Base-by-base conservation (phyloP, 2,888 invertebrate species). In the Erebia palarica region DNA sequence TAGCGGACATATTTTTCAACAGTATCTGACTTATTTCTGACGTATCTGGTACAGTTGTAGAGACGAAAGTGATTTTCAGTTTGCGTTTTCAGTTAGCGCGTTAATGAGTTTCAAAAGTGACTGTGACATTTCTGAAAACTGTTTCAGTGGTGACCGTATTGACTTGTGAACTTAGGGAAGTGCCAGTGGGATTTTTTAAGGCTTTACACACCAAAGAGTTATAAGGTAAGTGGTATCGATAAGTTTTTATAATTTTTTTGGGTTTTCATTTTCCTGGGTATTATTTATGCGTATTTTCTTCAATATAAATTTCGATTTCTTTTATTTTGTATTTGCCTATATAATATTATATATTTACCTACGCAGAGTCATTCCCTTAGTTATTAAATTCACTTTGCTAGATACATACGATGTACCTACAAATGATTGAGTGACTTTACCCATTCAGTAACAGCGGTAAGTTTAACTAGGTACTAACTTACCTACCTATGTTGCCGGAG, bases 51-150 rank as follows among this genome's bases (percentile, higher is more conserved):
- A 51, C 49, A 44, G 51, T 27, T 27, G 64, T 51, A 64, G 64
- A 61, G 49, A 64, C 49, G 65, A 55, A 51, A 53, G 65, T 53
- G 53, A 14, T 13, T 58, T 64, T 16, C 27, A 36, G 88, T 89
- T 89, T 88, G 82, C 83, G 76, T 82, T 89, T 89, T 89, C 89
- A 89, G 87, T 91, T 90, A 90, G 81, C 77, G 72, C 72, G 13
- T 83, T 83, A 87, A 87, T 86, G 85, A 85, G 80, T 81, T 79
- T 78, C 81, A 89, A 89, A 90, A 91, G 91, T 91, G 91, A 86
- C 86, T 87, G 89, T 89, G 91, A 90, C 90, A 87, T 83, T 89
- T 87, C 89, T 88, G 86, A 88, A 88, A 87, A 73, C 85, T 86
- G 86, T 88, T 81, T 76, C 79, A 74, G 75, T 84, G 84, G 85